Evolutionary conservation across 1,140 invertebrate species (phyloP).

Genomic region (Drosophila murphyi): DNA sequence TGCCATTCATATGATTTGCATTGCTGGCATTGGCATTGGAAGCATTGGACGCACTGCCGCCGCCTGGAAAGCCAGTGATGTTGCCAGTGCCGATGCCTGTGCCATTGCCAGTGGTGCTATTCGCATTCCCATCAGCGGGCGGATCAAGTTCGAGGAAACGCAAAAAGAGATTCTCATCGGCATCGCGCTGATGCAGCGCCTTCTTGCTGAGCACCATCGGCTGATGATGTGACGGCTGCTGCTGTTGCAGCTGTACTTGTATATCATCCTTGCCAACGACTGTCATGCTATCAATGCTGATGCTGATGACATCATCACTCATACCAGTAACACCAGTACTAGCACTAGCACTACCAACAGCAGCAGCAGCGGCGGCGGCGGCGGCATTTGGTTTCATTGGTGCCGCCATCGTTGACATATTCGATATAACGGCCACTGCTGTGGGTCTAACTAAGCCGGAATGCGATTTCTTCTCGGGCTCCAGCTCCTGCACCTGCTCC

Average conservation of each 20-base stretch:
- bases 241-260: slow-evolving; percentile 28
- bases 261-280: slow-evolving; percentile 44
- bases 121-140: slow-evolving; percentile 85
- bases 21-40: slow-evolving; percentile 54
- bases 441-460: not conserved
- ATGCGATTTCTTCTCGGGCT: not conserved
- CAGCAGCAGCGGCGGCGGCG: slow-evolving; percentile 1
- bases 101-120: slow-evolving; percentile 83
- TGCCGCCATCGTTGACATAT: slow-evolving; percentile 48
- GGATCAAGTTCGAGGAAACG: slow-evolving; percentile 92
- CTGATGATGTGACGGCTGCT: slow-evolving; percentile 35
- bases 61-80: slow-evolving; percentile 71
- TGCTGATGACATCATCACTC: slow-evolving; percentile 74
- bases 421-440: slow-evolving; percentile 4
- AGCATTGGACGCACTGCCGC: slow-evolving; percentile 55
- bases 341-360: too few relatives aligned
- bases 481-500: not conserved
- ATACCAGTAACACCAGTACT: not conserved
- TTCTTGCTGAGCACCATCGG: slow-evolving; percentile 84
- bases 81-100: slow-evolving; percentile 8
- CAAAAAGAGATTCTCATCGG: slow-evolving; percentile 90
- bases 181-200: slow-evolving; percentile 87
- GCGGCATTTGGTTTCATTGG: slow-evolving; percentile 43
- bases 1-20: slow-evolving; percentile 67
- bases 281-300: slow-evolving; percentile 78